Base-by-base conservation (phyloP, 1,140 invertebrate genomes). In the Agrypnia vestita region DNA sequence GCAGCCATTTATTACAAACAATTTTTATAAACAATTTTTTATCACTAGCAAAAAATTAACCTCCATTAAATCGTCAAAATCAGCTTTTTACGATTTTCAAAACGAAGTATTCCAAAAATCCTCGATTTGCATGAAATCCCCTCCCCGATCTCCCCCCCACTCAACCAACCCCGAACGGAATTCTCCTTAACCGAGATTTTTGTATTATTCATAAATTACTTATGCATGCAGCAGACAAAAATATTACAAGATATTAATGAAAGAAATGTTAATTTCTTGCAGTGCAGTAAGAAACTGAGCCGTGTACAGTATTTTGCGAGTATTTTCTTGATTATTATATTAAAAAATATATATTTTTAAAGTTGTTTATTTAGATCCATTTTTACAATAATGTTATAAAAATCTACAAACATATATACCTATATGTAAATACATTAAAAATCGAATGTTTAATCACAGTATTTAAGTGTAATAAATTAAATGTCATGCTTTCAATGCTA, bases 221-320 rank as follows among this genome's bases (percentile, higher is more conserved):
- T 90, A 90, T 90, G 88, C 89, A 90, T 90, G 87, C 89, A 90
- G 88, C 88, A 88, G 86, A 80, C 84, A 86, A 89, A 89, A 90
- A 89, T 89, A 90, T 90, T 90, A 90, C 89, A 90, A 88, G 88
- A 86, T 89, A 89, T 89, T 90, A 90, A 90, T 90, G 88, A 89
- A 90, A 89, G 89, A 90, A 89, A 90, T 89, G 89, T 89, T 90
- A 89, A 89, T 89, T 90, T 89, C 85, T 84, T 86, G 79, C 76
- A 80, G 75, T 69, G 78, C 67, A 72, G 53, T 25, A 55, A 78
- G 55, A 71, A 79, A 76, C 21, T 46, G 17, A 67, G 7, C 21
- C 62, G 12, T 61, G 11, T 61, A 15, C 11, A 61, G 21, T 61
- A 17, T 13, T 19, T 17, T 19, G 59, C 12, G 19, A 21, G 10